Evolutionary conservation across 2,113 vertebrate genomes (phyloP), one percentile per base, ranked within the genome.

Genomic region (Tachuris rubrigastra): DNA sequence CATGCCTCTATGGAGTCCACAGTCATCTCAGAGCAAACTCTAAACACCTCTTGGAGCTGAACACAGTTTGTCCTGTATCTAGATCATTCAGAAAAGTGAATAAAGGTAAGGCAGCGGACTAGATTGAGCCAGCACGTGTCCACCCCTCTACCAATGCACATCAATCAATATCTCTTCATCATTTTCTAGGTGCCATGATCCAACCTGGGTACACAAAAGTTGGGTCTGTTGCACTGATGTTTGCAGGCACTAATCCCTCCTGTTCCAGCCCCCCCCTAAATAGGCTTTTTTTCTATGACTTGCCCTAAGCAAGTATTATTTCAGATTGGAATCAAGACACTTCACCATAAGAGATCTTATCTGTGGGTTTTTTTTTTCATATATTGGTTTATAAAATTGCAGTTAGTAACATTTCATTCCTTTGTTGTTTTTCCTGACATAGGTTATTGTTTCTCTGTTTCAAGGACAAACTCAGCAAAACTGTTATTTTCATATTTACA

Each of bases 151-250:
- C 19, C n/a, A 67, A 28, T 4, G 42, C 12, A 47, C 5, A 30
- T 5, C 0, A 0, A 24, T 56, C 31, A 27, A 0, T 39, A 63
- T 33, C 27, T 79, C 14, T 59, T 53, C 24, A 49, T 59, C 4
- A 31, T 73, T 79, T 76, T 80, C 37, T 53, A 62, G 25, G 13
- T 21, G 66, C 25, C 30, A 30, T 2, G 0, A 77, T 10, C 23
- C 46, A 76, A 5, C 33, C 8, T 31, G 9, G 5, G 9, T 10
- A 68, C 22, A 65, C 0, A 5, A 56, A 56, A 37, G 2, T 14
- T 73, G 31, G 5, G 10, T 73, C 50, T 73, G 15, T 42, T 49
- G 18, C 24, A 76, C 19, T 21, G 10, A 31, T 11, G 13, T 35
- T 10, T 83, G 23, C 23, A 53, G 42, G 33, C 30, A 69, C 4